phyloP scores from a whole-genome alignment of 2,113 vertebrate genomes.

The Tetrao urogallus region DNA sequence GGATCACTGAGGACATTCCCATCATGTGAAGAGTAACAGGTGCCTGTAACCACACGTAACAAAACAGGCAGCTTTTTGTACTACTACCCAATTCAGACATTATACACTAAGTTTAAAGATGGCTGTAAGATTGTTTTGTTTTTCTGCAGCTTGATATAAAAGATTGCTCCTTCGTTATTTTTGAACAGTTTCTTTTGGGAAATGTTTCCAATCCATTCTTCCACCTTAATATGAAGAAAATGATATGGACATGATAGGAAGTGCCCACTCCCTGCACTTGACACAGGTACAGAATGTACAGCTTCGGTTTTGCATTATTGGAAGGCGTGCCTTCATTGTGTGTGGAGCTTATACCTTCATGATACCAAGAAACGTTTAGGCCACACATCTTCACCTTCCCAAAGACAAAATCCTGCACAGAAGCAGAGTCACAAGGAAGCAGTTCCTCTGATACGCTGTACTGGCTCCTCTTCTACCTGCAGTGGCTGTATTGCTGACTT shows the following conservation, averaged over 20 bases:
- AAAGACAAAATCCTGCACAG: not conserved
- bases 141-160: not conserved
- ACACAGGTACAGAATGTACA: not conserved
- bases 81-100: not conserved
- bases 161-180: not conserved
- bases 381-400: not conserved
- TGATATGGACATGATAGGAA: not conserved
- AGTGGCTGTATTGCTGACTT: not conserved
- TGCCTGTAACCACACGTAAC: not conserved
- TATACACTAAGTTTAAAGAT: not conserved
- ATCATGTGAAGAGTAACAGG: not conserved
- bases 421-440: not conserved
- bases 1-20: not conserved
- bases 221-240: not conserved
- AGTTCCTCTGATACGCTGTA: not conserved
- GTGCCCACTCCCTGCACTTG: not conserved
- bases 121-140: not conserved
- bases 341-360: not conserved
- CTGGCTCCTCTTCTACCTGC: rapidly evolving
- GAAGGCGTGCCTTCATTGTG: not conserved
- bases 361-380: rapidly evolving
- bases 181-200: not conserved
- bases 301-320: rapidly evolving
- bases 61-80: not conserved
- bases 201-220: not conserved